A percentile compares a stretch with the other conserved stretches of the same genome.
Evolutionary conservation across 2,113 vertebrate species (phyloP).

Genomic region (Canis aureus): DNA sequence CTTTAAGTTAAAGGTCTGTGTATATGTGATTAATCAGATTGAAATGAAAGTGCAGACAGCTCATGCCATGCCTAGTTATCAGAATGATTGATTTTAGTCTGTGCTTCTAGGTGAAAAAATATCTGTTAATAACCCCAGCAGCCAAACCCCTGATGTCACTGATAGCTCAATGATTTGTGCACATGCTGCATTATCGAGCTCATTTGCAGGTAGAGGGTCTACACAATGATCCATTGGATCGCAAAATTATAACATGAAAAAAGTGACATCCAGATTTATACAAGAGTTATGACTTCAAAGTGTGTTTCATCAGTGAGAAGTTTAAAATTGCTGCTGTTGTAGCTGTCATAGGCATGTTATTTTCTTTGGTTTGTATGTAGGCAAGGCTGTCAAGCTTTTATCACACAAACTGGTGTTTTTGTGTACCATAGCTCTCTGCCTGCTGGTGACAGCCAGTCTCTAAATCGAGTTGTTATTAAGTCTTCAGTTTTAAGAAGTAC

Average conservation of each 20-base stretch:
- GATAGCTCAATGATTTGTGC: conserved; percentile 87
- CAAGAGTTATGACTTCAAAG: conserved; percentile 85
- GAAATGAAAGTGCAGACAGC: conserved; percentile 90
- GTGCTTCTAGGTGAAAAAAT: conserved; percentile 88
- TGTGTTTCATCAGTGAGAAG: conserved; percentile 81
- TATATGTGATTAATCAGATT: conserved; percentile 90
- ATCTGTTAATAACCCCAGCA: conserved; percentile 90
- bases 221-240: conserved; percentile 82
- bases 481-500: conserved; percentile 81
- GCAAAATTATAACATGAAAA: conserved; percentile 84
- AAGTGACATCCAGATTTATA: conserved; percentile 84
- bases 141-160: conserved; percentile 88
- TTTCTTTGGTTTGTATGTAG: conserved; percentile 85
- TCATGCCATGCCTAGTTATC: conserved; percentile 90
- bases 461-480: conserved; percentile 80
- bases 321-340: conserved; percentile 89
- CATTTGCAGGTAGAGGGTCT: conserved; percentile 85
- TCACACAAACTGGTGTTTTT: conserved; percentile 81
- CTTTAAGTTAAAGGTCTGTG: conserved; percentile 92
- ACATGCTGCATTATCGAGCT: conserved; percentile 84
- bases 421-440: conserved; percentile 77
- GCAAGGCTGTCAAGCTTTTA: conserved; percentile 86
- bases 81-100: conserved; percentile 90
- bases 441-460: conserved; percentile 82
- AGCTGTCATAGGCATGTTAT: conserved; percentile 84